These are phyloP conservation scores for Homarus gammarus DNA, from an alignment of 2,888 invertebrate genomes.

Conservation along the genomic window DNA sequence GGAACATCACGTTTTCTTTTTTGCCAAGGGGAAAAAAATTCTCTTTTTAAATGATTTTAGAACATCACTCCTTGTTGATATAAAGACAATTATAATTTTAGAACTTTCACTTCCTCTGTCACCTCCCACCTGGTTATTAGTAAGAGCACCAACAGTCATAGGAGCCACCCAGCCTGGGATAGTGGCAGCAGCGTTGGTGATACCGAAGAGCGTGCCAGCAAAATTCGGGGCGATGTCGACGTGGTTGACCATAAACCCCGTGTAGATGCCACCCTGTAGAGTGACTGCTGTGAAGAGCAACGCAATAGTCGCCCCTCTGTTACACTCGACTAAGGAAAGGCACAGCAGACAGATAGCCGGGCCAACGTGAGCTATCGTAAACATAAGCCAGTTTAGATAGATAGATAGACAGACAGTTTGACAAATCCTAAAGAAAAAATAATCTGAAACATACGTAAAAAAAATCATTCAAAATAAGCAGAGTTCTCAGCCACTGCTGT, in stretches of 20 bases:
- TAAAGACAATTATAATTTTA: no score
- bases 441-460: no score
- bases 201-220: conserved; percentile 76
- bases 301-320: conserved; percentile 84
- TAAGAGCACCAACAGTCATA: conserved; percentile 68
- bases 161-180: conserved; percentile 72
- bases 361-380: conserved; percentile 54
- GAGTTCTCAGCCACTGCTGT: no score
- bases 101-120: no score
- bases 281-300: conserved; percentile 72
- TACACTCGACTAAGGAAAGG: conserved; percentile 85
- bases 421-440: no score
- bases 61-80: no score
- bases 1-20: no score
- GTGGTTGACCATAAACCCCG: conserved; percentile 90
- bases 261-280: conserved; percentile 88
- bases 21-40: no score
- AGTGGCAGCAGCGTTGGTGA: conserved; percentile 76
- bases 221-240: conserved; percentile 87
- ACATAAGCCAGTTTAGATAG: no score
- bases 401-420: no score
- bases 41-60: no score
- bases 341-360: conserved; percentile 82
- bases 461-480: no score
- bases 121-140: conserved; percentile 56